Conservation (phyloP, 2,797 vertebrate species). For the Pygocentrus nattereri region DNA sequence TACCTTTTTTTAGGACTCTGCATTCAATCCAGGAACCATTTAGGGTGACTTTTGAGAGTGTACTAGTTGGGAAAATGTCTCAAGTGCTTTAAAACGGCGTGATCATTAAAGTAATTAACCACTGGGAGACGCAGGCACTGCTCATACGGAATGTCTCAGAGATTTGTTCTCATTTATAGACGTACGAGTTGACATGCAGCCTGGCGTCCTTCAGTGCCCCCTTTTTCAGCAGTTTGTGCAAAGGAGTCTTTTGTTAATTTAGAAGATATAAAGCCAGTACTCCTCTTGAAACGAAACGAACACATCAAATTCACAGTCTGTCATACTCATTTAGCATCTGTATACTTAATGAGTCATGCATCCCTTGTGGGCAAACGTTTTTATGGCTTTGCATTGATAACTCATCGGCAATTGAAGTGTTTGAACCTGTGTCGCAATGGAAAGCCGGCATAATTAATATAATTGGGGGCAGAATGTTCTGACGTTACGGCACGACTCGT, state of each 20-base stretch:
- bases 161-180: not conserved
- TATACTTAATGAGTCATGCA: not conserved
- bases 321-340: not conserved
- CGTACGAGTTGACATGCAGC: not conserved
- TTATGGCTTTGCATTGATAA: not conserved
- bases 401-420: not conserved
- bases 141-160: no score
- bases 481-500: not conserved
- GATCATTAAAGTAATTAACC: no score
- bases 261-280: not conserved
- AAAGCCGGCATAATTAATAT: slow-evolving; percentile 2
- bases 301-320: not conserved
- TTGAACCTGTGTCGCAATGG: slow-evolving; percentile 1
- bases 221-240: not conserved
- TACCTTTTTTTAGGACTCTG: no score
- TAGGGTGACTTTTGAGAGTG: no score
- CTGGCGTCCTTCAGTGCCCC: not conserved
- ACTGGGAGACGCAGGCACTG: no score
- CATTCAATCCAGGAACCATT: no score
- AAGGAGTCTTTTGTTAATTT: not conserved
- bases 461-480: not conserved
- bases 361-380: not conserved
- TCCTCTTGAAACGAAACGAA: not conserved
- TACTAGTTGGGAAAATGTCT: no score
- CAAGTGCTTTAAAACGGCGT: no score